Evolutionary conservation across 1,140 invertebrate genomes (phyloP).

Genomic region (Pemphigus obesinymphae): DNA sequence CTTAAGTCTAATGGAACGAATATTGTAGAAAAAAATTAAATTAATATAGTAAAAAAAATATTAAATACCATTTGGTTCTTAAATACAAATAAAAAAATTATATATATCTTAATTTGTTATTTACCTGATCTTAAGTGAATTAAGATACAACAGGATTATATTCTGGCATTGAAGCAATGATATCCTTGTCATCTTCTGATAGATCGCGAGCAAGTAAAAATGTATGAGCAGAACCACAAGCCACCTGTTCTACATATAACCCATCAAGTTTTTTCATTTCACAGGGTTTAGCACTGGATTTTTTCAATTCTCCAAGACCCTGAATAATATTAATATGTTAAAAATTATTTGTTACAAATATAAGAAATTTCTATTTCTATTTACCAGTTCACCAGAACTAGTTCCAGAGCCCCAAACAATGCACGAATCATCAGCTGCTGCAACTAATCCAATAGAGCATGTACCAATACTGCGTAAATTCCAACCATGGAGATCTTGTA

Average conservation of each 20-base stretch:
- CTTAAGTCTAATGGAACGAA: constrained; percentile 39
- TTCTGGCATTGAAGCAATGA: constrained; percentile 59
- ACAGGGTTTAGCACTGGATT: constrained; percentile 81
- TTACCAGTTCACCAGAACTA: constrained; percentile 84
- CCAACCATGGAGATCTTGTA: constrained; percentile 88
- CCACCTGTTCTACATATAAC: constrained; percentile 70
- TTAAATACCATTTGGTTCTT: constrained; percentile 40
- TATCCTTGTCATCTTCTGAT: constrained; percentile 62
- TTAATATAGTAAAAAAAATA: constrained; percentile 30
- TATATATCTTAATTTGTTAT: constrained; percentile 5
- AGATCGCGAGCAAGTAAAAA: constrained; percentile 65
- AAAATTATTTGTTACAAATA: neutral
- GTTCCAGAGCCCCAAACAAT: constrained; percentile 88
- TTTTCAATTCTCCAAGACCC: constrained; percentile 83
- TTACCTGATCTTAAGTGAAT: constrained; percentile 45
- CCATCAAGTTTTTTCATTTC: constrained; percentile 80
- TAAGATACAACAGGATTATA: constrained; percentile 51
- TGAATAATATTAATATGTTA: constrained; percentile 49
- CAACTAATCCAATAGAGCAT: constrained; percentile 74
- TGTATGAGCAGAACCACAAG: constrained; percentile 80
- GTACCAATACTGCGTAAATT: constrained; percentile 76
- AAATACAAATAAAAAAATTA: constrained; percentile 29
- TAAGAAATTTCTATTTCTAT: constrained; percentile 43
- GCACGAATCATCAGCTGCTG: constrained; percentile 82
- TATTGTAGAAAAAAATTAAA: constrained; percentile 39